Conservation (phyloP, 2,113 vertebrate species). For the Telmatochromis sp. region DNA sequence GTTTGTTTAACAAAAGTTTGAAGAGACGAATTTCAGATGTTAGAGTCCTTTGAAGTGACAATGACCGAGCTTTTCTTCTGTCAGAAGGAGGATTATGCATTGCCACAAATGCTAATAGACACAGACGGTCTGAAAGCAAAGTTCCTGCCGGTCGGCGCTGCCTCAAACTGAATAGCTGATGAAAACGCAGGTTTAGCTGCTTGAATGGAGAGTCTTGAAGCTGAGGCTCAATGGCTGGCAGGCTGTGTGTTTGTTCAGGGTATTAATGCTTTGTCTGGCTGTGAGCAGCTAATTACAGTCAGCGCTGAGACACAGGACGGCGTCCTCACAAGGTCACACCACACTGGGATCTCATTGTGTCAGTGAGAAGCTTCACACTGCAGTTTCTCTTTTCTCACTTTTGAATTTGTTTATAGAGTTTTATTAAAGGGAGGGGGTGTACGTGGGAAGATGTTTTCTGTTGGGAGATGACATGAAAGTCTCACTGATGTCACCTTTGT, state of each 20-base stretch:
- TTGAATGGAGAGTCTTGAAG: not conserved
- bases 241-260: slow-evolving; percentile 48
- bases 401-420: not conserved
- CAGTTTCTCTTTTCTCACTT: not conserved
- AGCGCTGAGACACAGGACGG: not conserved
- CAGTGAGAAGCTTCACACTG: not conserved
- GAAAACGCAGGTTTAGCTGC: not conserved
- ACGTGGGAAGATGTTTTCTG: not conserved
- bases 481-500: not conserved
- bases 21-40: not conserved
- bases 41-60: not conserved
- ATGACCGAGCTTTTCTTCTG: not conserved
- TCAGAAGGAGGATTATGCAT: not conserved
- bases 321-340: not conserved
- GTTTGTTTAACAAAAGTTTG: not conserved
- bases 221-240: not conserved
- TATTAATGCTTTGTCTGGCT: slow-evolving; percentile 60
- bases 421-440: not conserved
- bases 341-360: not conserved
- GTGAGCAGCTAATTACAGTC: slow-evolving; percentile 15
- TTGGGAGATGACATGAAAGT: not conserved
- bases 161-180: not conserved
- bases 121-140: not conserved
- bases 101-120: not conserved
- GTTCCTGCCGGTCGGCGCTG: not conserved